Evolutionary conservation across 2,797 vertebrate genomes (phyloP).

Genomic region (Luscinia luscinia): DNA sequence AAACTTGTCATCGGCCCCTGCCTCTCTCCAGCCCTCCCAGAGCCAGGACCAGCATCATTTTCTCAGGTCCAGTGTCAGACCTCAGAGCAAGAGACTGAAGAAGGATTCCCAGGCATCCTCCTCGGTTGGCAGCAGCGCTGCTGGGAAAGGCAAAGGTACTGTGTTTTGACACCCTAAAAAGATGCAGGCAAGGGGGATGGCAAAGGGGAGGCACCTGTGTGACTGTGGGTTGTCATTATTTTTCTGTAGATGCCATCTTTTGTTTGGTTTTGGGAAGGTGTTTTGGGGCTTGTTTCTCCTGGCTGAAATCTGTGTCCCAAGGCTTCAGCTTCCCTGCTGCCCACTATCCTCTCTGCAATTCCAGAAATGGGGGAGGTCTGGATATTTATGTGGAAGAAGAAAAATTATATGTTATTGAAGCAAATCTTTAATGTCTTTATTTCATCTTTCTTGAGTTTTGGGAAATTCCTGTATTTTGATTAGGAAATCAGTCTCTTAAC

Average conservation of each 20-base stretch:
- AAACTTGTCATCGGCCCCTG: conserved; percentile 74
- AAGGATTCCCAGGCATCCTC: conserved; percentile 89
- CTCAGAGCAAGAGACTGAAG: conserved; percentile 96
- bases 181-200: too few species aligned
- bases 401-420: neutral
- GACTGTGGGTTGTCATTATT: neutral
- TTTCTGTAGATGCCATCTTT: conserved; percentile 16
- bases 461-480: neutral
- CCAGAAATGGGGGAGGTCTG: neutral
- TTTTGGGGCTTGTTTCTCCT: conserved; percentile 11
- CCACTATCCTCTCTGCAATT: neutral
- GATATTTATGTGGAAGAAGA: neutral
- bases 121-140: conserved; percentile 78
- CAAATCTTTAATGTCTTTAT: neutral
- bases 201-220: neutral
- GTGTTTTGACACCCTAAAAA: neutral
- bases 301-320: conserved; percentile 22
- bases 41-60: conserved; percentile 99
- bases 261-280: conserved; percentile 13
- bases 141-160: conserved; percentile 91
- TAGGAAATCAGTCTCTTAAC: neutral
- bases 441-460: neutral
- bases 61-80: conserved; percentile 96
- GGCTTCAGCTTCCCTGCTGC: conserved; percentile 5
- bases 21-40: conserved; percentile 78